A percentile compares a stretch with the other conserved stretches of the same genome.
Conservation (phyloP, 2,888 invertebrate species). For the Phyllotreta cruciferae region DNA sequence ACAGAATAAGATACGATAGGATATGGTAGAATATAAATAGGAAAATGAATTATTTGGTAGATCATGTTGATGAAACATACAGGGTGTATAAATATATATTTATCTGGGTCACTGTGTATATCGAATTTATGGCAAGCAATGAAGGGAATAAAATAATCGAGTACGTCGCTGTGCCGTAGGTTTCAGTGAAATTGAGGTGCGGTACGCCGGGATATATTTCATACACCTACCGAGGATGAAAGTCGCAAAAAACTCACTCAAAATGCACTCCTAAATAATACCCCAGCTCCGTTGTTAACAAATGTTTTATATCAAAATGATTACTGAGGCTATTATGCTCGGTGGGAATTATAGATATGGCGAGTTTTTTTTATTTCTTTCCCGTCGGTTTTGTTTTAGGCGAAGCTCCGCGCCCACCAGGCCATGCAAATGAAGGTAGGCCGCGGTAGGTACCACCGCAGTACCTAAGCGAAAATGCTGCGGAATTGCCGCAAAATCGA, state of each 20-base stretch:
- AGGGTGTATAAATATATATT: no score
- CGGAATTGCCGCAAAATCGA: no score
- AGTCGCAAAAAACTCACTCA: slow-evolving; percentile 9
- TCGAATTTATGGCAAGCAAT: no score
- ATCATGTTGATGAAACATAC: no score
- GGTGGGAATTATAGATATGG: slow-evolving; percentile 6
- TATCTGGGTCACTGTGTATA: no score
- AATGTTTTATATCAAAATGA: slow-evolving; percentile 18
- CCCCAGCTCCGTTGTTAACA: slow-evolving; percentile 11
- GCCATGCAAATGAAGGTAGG: background rate
- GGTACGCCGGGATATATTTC: slow-evolving; percentile 26
- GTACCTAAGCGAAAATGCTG: no score
- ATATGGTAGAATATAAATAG: no score
- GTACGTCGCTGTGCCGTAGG: background rate
- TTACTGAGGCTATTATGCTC: slow-evolving; percentile 11
- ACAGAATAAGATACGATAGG: no score
- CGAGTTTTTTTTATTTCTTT: background rate
- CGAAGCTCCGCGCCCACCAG: background rate
- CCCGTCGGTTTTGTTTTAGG: slow-evolving; percentile 1
- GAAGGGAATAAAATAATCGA: no score
- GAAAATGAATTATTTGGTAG: no score
- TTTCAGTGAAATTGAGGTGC: slow-evolving; percentile 23
- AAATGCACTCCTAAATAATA: slow-evolving; percentile 20
- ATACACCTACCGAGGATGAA: slow-evolving; percentile 23
- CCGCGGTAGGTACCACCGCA: no score